Percentiles rank a stretch among this genome's conserved stretches.
Evolutionary conservation across 2,113 vertebrate genomes (phyloP).

Genomic region (Xiphophorus couchianus): DNA sequence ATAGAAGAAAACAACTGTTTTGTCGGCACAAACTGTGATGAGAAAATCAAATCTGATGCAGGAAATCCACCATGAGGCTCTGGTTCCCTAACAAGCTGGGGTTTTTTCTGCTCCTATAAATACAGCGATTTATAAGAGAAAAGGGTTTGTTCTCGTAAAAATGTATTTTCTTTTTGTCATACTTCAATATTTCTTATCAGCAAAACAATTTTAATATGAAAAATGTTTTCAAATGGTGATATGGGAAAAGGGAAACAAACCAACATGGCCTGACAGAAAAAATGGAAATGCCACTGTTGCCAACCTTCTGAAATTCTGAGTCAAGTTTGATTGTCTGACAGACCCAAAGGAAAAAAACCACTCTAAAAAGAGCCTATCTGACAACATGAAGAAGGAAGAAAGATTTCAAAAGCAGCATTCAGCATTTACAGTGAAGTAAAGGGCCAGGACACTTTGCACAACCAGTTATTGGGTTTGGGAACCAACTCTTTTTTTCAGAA

Average conservation of each 20-base stretch:
- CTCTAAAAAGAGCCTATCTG: not conserved
- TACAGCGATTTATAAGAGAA: not conserved
- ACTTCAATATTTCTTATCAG: not conserved
- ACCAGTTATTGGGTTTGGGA: too few species aligned
- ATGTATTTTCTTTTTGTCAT: not conserved
- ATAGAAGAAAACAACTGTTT: not conserved
- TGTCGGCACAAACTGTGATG: not conserved
- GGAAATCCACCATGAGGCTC: not conserved
- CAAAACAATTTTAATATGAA: not conserved
- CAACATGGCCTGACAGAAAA: not conserved
- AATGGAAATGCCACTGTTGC: not conserved
- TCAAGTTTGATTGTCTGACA: not conserved
- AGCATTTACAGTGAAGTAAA: too few species aligned
- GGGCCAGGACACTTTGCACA: too few species aligned
- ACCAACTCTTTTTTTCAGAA: too few species aligned
- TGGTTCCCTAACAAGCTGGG: not conserved
- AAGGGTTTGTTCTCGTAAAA: not conserved
- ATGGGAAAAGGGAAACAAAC: not conserved
- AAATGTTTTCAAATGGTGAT: not conserved
- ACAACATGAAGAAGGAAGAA: not conserved
- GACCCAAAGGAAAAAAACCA: not conserved
- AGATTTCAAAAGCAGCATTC: too few species aligned
- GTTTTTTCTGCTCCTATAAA: not conserved
- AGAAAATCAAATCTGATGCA: not conserved
- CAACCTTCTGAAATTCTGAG: not conserved